These are phyloP conservation scores for Thamnaconus septentrionalis DNA, from an alignment of 2,113 vertebrate genomes.

Conservation along the genomic window DNA sequence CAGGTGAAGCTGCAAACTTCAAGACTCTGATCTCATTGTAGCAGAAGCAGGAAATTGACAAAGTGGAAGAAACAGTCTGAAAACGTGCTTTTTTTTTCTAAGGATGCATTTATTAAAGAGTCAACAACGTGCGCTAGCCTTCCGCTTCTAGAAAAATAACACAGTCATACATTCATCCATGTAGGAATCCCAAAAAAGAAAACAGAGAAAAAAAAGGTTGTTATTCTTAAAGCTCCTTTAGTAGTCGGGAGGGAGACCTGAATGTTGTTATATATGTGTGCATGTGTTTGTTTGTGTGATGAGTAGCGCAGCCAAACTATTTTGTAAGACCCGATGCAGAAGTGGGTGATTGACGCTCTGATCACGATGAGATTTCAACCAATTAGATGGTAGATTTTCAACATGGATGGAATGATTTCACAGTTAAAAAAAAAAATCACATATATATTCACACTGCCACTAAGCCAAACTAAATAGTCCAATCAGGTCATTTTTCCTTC, in stretches of 20 bases:
- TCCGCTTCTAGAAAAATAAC: slow-evolving; percentile 73
- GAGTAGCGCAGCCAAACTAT: slow-evolving; percentile 17
- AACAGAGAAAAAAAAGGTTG: slow-evolving; percentile 43
- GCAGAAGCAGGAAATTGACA: neutral
- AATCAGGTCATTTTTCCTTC: no score
- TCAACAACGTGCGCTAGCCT: slow-evolving; percentile 70
- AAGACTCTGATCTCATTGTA: no score
- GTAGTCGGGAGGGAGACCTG: slow-evolving; percentile 60
- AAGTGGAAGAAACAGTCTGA: slow-evolving; percentile 7
- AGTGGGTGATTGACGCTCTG: no score
- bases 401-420: no score
- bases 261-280: slow-evolving; percentile 32
- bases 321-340: neutral
- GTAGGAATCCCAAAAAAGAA: slow-evolving; percentile 48
- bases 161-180: slow-evolving; percentile 67
- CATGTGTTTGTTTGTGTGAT: slow-evolving; percentile 35
- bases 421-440: no score
- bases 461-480: no score
- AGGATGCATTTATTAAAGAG: slow-evolving; percentile 76
- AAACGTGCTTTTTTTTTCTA: slow-evolving; percentile 33
- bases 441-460: no score
- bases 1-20: no score
- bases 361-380: no score
- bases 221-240: slow-evolving; percentile 65
- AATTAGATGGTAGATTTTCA: no score